These are phyloP conservation scores for Sepiola atlantica DNA, from an alignment of 2,888 invertebrate species.

Conservation along the genomic window DNA sequence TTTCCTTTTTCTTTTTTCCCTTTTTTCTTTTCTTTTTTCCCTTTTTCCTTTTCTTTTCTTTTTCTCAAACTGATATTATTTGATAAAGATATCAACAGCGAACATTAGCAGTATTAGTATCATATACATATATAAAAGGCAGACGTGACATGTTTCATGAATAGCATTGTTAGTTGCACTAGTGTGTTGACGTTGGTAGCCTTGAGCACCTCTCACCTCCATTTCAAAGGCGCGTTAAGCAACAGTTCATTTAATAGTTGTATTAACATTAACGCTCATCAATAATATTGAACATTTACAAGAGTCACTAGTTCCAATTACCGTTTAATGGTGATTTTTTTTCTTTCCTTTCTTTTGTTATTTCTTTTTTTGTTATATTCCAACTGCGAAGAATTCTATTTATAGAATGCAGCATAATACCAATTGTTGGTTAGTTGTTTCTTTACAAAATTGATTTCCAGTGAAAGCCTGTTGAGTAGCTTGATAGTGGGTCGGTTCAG, in stretches of 20 bases:
- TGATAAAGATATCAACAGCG: neutral
- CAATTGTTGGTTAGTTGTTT: slow-evolving; percentile 20
- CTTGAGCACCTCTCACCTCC: neutral
- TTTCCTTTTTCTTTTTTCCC: too few relatives aligned
- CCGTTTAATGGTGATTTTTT: neutral
- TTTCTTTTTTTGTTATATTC: neutral
- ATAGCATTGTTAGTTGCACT: neutral
- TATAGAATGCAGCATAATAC: neutral
- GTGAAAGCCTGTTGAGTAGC: slow-evolving; percentile 21
- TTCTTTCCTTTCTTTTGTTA: neutral
- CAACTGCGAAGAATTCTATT: slow-evolving; percentile 20
- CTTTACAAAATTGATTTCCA: slow-evolving; percentile 32
- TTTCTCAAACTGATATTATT: neutral
- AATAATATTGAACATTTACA: neutral
- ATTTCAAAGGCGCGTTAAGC: neutral
- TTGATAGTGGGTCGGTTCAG: neutral
- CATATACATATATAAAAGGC: neutral
- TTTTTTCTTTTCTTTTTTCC: too few relatives aligned
- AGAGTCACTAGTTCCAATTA: slow-evolving; percentile 1
- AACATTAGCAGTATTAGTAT: neutral
- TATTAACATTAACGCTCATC: neutral
- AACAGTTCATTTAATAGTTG: neutral
- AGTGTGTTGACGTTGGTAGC: neutral
- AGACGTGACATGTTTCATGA: neutral
- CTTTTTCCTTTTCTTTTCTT: too few relatives aligned